phyloP scores from a whole-genome alignment of 2,888 invertebrate species.

The Dexiosoma caninum region DNA sequence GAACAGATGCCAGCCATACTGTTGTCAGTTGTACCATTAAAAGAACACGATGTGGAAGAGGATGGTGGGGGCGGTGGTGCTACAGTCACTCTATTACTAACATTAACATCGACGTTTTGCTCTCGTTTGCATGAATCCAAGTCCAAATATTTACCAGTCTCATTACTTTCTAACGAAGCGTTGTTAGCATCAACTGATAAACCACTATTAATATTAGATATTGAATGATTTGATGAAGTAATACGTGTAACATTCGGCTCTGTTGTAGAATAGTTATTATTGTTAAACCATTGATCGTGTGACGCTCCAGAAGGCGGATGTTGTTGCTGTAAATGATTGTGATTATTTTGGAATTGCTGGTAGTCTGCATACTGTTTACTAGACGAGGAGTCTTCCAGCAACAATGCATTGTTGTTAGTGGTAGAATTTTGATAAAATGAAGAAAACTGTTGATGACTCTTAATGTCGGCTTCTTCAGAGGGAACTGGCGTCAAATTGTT shows the following conservation, averaged over 20 bases:
- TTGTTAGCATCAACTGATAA: constrained; percentile 70
- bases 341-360: constrained; percentile 29
- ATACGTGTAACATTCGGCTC: constrained; percentile 53
- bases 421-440: constrained; percentile 46
- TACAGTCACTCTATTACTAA: constrained; percentile 42
- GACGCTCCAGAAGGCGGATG: constrained; percentile 59
- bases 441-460: constrained; percentile 33
- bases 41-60: constrained; percentile 71
- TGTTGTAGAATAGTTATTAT: constrained; percentile 58
- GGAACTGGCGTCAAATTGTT: constrained; percentile 33
- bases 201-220: constrained; percentile 71
- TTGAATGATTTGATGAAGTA: constrained; percentile 63
- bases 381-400: constrained; percentile 53
- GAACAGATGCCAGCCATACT: constrained; percentile 72
- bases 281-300: constrained; percentile 57
- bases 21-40: constrained; percentile 76
- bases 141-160: constrained; percentile 76
- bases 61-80: constrained; percentile 59
- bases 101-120: constrained; percentile 41
- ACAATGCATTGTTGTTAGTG: constrained; percentile 20
- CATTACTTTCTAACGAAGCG: constrained; percentile 71
- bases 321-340: constrained; percentile 38
- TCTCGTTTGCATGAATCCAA: constrained; percentile 76
- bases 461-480: constrained; percentile 36
- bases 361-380: constrained; percentile 53